Evolutionary conservation across 53 echinoderm and acorn worm species (phyloP), one percentile per base, ranked within the genome.

Genomic region (Antedon mediterranea): DNA sequence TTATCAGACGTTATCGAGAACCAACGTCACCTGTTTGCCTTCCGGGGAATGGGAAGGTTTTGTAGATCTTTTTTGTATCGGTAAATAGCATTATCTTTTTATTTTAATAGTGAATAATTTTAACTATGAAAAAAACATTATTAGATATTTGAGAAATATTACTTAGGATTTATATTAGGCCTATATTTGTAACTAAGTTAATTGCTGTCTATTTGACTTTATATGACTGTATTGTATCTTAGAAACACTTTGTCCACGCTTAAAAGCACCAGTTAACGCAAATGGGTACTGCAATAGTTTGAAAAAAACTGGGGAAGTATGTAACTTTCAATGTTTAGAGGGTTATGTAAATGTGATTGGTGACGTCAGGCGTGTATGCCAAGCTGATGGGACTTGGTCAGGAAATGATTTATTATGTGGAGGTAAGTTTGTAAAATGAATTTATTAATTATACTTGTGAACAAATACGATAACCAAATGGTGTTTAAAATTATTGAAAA

Each of bases 321-420:
- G 57, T 57, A 18, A 57, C 7, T 57, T 57, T 23, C 57, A 57
- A n/a, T 94, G 94, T 77, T 80, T 72, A 13, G 82, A 76, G 0
- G 94, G 94, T 0, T 91, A 85, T 74, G 71, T 73, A 4, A 28
- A 31, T 2, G 34, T 31, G 7, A 70, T 78, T 15, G 94, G 94
- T 11, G 33, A 78, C 13, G 28, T 72, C 0, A 28, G 43, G 20
- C 75, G 89, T 71, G 81, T 70, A 4, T 94, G 94, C 72, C 85
- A 80, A 33, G 76, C 44, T 26, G 76, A 84, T 42, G 85, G 80
- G 9, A 42, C 71, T 18, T 94, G 94, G 94, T 82, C 87, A 5
- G 94, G 94, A 30, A 73, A 44, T 13, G 76, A 71, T 3, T 78
- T 91, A 28, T 32, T 82, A 43, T 94, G 94, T 73, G 43, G 84